Base-by-base conservation (phyloP, 2,113 vertebrate species). In the Anthoscopus minutus region DNA sequence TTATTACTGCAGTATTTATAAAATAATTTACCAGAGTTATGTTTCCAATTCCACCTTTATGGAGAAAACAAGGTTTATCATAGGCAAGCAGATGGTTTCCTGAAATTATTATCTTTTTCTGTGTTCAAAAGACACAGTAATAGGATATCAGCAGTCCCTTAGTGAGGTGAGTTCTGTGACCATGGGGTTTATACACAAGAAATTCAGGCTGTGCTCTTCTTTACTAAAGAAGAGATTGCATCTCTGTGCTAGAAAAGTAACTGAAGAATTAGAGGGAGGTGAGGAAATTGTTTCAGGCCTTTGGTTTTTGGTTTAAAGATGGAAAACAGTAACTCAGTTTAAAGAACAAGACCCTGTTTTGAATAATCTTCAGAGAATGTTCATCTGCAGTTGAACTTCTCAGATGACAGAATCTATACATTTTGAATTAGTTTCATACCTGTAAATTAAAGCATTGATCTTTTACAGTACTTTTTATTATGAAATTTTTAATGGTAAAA, bases 1-100 rank as follows among this genome's bases (percentile, higher is more conserved):
- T 93, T 89, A 81, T 56, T 77, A 21, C 69, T 78, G 47, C 45
- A 57, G 16, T 61, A 65, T 87, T 96, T 94, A 56, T 78, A 77
- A 89, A 85, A 65, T 77, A 92, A 95, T 88, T 83, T 60, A 60
- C 21, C 25, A 53, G 22, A 89, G 38, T 85, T 81, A 65, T 56
- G 37, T 85, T 93, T 92, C 71, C 80, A 78, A 10, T 88, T 89
- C 51, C 35, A 74, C 15, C 31, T 92, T 87, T 60, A 38, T 78
- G 57, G 85, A 70, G 79, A 86, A 95, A 95, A 94, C 0, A 1
- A 83, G n/a, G 51, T 96, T 90, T 96, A 93, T 94, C 87, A 28
- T 31, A 90, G 37, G 30, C 74, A 91, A 96, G 78, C 85, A 95
- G 95, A 88, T 92, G 81, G 64, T 76, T 94, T 96, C 61, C 76